phyloP scores from a whole-genome alignment of 2,888 invertebrate genomes.

The Hypomecis punctinalis region DNA sequence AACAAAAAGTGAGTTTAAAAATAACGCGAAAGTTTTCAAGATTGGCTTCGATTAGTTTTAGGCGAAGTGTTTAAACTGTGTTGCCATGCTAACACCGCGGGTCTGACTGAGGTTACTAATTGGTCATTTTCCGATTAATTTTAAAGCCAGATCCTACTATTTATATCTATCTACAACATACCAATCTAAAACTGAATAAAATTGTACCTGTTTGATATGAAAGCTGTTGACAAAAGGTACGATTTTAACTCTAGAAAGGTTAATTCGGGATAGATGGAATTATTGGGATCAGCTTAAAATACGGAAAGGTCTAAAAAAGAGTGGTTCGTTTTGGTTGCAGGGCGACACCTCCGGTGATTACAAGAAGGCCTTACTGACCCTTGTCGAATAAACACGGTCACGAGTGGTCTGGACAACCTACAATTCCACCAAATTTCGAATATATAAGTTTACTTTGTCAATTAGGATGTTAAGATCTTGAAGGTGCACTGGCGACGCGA shows the following conservation, averaged over 20 bases:
- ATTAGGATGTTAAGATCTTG: slow-evolving; percentile 67
- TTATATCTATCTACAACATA: slow-evolving; percentile 7
- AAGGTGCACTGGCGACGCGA: slow-evolving; percentile 46
- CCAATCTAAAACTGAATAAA: slow-evolving; percentile 3
- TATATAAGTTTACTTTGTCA: slow-evolving; percentile 72
- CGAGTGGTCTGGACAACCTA: slow-evolving; percentile 47
- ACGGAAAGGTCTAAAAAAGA: slow-evolving; percentile 37
- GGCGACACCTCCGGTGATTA: slow-evolving; percentile 97
- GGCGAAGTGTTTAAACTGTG: slow-evolving; percentile 14
- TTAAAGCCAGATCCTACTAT: slow-evolving; percentile 5
- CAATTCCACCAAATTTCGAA: slow-evolving; percentile 65
- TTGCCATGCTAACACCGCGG: slow-evolving; percentile 46
- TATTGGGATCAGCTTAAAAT: slow-evolving; percentile 17
- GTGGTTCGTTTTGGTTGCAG: slow-evolving; percentile 86
- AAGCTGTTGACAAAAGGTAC: slow-evolving; percentile 1
- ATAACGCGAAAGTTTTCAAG: slow-evolving; percentile 8
- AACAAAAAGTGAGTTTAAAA: slow-evolving; percentile 2
- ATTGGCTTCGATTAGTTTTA: slow-evolving; percentile 20
- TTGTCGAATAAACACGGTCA: slow-evolving; percentile 87
- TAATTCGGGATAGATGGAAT: slow-evolving; percentile 8
- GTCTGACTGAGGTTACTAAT: slow-evolving; percentile 29
- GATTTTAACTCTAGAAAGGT: slow-evolving; percentile 3
- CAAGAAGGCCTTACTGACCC: slow-evolving; percentile 94
- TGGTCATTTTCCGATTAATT: slow-evolving; percentile 16
- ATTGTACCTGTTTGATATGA: background rate